Evolutionary conservation across 2,113 vertebrate genomes (phyloP).

Genomic region (Phainopepla nitens): DNA sequence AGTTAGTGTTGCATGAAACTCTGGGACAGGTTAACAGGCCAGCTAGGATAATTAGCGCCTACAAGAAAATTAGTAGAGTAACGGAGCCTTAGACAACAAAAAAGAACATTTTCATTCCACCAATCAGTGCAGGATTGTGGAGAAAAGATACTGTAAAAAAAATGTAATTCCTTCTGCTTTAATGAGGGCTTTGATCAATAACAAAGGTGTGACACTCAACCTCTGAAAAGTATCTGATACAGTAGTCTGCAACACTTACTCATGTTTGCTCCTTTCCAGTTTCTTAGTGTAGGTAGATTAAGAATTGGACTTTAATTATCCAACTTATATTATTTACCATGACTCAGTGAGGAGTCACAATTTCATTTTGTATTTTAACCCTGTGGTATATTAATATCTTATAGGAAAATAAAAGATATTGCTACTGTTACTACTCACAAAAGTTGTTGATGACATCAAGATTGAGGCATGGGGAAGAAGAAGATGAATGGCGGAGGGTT

Average conservation of each 20-base stretch:
- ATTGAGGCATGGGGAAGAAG: background rate
- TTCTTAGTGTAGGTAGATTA: background rate
- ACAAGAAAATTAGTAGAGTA: background rate
- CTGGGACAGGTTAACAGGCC: background rate
- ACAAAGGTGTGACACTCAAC: background rate
- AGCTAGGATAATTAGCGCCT: background rate
- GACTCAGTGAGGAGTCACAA: background rate
- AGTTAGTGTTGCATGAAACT: background rate
- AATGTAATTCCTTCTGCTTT: background rate
- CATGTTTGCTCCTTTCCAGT: background rate
- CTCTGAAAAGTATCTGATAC: background rate
- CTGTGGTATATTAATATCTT: background rate
- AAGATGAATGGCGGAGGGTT: background rate
- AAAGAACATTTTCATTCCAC: background rate
- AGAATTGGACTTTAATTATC: background rate
- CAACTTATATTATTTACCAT: no score
- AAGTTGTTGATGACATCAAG: background rate
- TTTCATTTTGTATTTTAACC: background rate
- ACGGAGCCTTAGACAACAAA: background rate
- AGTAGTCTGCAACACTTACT: background rate
- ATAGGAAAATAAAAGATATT: background rate
- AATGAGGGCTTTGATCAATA: background rate
- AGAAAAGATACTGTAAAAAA: background rate
- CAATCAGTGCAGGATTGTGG: background rate
- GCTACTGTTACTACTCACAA: background rate